Evolutionary conservation across 2,113 vertebrate species (phyloP).

Genomic region (Bothrops jararaca): DNA sequence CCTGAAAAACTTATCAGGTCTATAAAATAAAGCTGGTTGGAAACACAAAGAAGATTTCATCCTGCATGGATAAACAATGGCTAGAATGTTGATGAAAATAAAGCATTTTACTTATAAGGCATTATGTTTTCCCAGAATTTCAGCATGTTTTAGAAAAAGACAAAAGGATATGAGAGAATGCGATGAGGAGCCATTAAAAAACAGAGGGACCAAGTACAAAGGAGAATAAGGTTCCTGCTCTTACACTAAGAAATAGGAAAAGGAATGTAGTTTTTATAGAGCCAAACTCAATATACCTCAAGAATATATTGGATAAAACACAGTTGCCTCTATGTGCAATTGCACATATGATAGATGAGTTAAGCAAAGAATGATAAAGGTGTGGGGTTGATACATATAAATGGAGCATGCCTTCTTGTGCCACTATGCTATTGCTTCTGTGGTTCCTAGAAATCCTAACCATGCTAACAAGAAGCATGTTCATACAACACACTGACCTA

Average conservation of each 20-base stretch:
- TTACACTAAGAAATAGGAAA: background rate
- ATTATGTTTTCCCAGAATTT: background rate
- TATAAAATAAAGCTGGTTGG: background rate
- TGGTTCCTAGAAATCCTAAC: background rate
- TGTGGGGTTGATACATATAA: background rate
- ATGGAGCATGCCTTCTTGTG: background rate
- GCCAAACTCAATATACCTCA: background rate
- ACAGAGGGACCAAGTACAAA: background rate
- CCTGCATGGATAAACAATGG: background rate
- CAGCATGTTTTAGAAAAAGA: background rate
- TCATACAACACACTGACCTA: background rate
- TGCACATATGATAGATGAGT: background rate
- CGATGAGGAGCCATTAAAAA: background rate
- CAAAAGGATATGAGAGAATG: background rate
- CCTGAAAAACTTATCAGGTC: background rate
- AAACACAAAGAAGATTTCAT: background rate
- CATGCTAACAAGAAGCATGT: background rate
- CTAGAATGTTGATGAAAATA: background rate
- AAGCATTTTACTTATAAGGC: background rate
- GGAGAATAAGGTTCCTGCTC: background rate
- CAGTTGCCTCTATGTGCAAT: background rate
- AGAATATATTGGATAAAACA: background rate
- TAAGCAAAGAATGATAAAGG: background rate
- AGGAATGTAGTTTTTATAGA: background rate
- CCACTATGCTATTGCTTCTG: background rate